A percentile compares a stretch with the other conserved stretches of the same genome.
Conservation (phyloP, 2,113 vertebrate species). For the Cottus gobio region DNA sequence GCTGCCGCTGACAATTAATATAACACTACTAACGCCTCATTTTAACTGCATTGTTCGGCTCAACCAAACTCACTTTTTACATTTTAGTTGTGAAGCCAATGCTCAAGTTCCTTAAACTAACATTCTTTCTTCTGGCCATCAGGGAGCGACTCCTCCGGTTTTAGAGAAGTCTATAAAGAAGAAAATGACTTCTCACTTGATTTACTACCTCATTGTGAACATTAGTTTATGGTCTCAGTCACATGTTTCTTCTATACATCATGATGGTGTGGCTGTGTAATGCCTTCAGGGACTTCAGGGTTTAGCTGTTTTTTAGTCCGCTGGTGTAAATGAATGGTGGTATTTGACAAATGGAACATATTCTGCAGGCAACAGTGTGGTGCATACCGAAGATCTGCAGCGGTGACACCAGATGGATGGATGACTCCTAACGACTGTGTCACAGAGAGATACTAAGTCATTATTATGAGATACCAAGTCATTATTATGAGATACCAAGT, state of each 20-base stretch:
- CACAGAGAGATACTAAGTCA: neutral
- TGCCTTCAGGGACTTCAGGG: neutral
- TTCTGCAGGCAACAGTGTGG: constrained; percentile 10
- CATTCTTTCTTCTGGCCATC: no score
- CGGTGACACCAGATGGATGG: constrained; percentile 41
- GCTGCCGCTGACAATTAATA: neutral
- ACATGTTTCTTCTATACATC: no score
- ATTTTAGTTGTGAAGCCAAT: no score
- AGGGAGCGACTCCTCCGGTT: no score
- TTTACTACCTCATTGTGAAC: no score
- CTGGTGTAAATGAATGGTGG: neutral
- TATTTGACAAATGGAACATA: constrained; percentile 4
- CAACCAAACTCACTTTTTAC: neutral
- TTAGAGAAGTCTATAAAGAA: no score
- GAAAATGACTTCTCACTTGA: no score
- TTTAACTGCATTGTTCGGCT: neutral
- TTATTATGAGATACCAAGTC: no score
- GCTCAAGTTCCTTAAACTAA: no score
- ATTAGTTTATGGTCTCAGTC: no score
- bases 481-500: no score
- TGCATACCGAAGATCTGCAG: neutral
- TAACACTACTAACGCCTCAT: neutral
- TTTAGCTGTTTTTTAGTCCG: neutral
- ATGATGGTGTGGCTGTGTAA: neutral
- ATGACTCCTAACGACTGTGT: constrained; percentile 27